Base-by-base conservation (phyloP, 2,888 invertebrate species). In the Sussaba pulchella region DNA sequence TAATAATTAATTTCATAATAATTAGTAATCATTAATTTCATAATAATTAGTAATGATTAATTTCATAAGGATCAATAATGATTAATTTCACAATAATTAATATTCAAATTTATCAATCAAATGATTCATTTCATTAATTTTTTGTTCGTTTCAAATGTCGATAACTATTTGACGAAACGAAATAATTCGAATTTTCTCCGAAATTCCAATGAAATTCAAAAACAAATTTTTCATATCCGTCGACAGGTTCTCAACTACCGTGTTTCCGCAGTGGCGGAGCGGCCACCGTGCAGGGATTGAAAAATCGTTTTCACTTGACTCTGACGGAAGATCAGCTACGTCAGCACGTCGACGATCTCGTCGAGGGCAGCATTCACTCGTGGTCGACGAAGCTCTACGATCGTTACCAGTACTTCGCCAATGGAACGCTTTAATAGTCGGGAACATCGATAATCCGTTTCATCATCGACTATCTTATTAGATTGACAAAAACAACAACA, bases 321-420 rank as follows among this genome's bases (percentile, higher is more conserved):
- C 94, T 97, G 93, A 99, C 99, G 0, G 99, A 99, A 92, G 97
- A 98, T 90, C 99, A 99, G 92, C 94, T 99, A 86, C 97, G 97
- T 89, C 94, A 96, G 79, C 95, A 98, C 84, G 98, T 99, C 0
- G 98, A 99, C 90, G 95, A 96, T 77, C 95, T 99, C 92, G 99
- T 99, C 45, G 97, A 98, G 88, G 97, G 97, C 90, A 98, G 98
- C 86, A 95, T 99, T 50, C 96, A 98, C 93, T 99, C 99, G 71
- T 95, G 99, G 85, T 99, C 99, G 83, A 99, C 99, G 9, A 96
- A 98, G 89, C 95, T 99, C 81, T 99, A 99, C 94, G 99, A 99
- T 94, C 98, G 98, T 92, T 99, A 98, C 94, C 99, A 99, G 94
- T 99, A 99, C 94, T 96, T 98, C 91, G 99, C 99, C 89, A 99